Percentiles rank a stretch among this genome's conserved stretches.
Conservation (phyloP, 2,888 invertebrate species). For the Torymus texanus region DNA sequence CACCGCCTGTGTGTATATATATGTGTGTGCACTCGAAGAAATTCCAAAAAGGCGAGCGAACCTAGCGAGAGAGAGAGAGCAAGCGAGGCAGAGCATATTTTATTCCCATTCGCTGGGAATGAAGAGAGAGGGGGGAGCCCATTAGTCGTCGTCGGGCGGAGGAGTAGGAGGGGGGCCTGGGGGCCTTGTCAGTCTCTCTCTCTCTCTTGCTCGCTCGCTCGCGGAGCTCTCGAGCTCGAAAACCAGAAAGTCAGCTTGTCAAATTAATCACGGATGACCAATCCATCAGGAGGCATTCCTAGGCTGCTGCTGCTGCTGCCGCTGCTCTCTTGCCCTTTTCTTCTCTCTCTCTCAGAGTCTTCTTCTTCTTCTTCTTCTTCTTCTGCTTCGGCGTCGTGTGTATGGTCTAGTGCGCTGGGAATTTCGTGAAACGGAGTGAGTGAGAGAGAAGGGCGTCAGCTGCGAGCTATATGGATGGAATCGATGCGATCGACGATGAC, state of each 20-base stretch:
- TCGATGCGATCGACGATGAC: neutral
- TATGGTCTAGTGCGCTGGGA: neutral
- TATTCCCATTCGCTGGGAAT: constrained; percentile 28
- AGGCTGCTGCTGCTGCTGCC: constrained; percentile 29
- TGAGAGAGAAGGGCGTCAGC: constrained; percentile 58
- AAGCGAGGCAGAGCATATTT: constrained; percentile 1
- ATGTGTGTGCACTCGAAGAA: constrained; percentile 7
- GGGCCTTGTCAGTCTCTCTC: constrained; percentile 67
- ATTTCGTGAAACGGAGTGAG: constrained; percentile 19
- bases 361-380: constrained; percentile 15
- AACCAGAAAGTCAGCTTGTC: constrained; percentile 76
- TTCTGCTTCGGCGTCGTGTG: neutral
- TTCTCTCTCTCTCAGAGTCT: constrained; percentile 3
- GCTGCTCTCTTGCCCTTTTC: neutral
- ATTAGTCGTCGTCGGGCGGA: constrained; percentile 65
- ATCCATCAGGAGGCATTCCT: constrained; percentile 74
- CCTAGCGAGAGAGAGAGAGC: constrained; percentile 8
- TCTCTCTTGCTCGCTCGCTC: constrained; percentile 5
- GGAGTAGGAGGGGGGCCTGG: constrained; percentile 58
- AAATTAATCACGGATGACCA: constrained; percentile 76
- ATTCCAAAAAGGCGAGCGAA: constrained; percentile 36
- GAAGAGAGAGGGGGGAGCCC: constrained; percentile 61
- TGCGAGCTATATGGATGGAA: neutral
- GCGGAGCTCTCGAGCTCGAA: constrained; percentile 58
- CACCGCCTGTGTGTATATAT: no score